Evolutionary conservation across 2,113 vertebrate species (phyloP).

Genomic region (Leucopsar rothschildi): DNA sequence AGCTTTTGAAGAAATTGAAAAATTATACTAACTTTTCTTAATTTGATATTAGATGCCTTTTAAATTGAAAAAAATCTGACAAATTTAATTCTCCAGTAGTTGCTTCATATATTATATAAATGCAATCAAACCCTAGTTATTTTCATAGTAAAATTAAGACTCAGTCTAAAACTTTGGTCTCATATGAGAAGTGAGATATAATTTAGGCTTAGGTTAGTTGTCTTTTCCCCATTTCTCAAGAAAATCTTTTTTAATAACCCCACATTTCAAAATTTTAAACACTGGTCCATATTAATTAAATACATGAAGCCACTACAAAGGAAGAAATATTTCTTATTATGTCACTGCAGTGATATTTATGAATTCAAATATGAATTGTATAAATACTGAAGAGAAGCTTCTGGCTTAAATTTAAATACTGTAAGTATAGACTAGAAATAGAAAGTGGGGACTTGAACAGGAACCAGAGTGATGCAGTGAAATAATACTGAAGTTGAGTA

Average conservation of each 20-base stretch:
- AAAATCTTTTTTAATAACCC: not conserved
- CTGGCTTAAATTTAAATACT: not conserved
- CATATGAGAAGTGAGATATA: not conserved
- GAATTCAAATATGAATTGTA: not conserved
- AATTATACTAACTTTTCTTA: not conserved
- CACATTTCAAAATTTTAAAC: not conserved
- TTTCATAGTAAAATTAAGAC: not conserved
- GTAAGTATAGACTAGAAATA: not conserved
- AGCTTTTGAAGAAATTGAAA: not conserved
- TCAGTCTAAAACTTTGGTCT: not conserved
- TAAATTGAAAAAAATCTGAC: not conserved
- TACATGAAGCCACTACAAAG: not conserved
- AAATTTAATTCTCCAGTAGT: not conserved
- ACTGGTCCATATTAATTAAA: not conserved
- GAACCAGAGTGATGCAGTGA: not conserved
- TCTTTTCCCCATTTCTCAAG: not conserved
- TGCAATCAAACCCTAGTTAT: not conserved
- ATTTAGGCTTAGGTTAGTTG: not conserved
- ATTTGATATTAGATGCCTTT: not conserved
- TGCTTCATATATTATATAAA: not conserved
- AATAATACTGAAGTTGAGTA: not conserved
- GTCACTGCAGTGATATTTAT: not conserved
- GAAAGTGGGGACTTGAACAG: not conserved
- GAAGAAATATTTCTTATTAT: not conserved
- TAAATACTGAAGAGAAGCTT: not conserved